These are phyloP conservation scores for Ceratotherium simum DNA, from an alignment of 2,113 vertebrate genomes.

Conservation along the genomic window DNA sequence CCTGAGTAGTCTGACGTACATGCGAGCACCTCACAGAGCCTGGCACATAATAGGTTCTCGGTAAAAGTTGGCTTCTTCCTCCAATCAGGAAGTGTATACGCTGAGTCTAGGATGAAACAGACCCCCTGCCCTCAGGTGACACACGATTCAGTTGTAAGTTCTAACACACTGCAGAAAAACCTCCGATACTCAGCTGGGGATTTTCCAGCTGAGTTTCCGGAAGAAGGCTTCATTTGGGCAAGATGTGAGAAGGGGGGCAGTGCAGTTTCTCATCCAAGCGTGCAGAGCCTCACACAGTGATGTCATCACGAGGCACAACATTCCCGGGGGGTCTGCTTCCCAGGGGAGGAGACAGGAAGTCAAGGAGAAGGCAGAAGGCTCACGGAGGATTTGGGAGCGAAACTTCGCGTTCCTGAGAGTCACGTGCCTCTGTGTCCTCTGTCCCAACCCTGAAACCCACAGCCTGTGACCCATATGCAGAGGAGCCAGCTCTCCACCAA, in stretches of 20 bases:
- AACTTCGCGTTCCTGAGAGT: not conserved
- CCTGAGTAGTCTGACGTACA: no score
- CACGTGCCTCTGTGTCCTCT: not conserved
- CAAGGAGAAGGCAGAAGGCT: not conserved
- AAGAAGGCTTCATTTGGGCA: not conserved
- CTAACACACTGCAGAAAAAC: not conserved
- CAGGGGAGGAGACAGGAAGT: no score
- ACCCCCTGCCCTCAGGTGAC: not conserved
- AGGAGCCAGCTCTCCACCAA: no score
- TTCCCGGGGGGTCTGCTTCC: not conserved
- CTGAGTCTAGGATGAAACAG: not conserved
- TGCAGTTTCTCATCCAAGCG: not conserved
- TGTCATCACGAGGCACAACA: fast-evolving
- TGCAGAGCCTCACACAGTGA: fast-evolving
- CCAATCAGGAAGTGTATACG: not conserved
- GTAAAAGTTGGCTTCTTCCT: not conserved
- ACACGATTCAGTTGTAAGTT: not conserved
- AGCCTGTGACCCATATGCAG: not conserved
- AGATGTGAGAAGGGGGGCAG: not conserved
- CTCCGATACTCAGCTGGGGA: no score
- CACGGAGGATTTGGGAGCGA: not conserved
- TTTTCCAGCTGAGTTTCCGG: not conserved
- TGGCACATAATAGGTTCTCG: not conserved
- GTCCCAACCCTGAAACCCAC: not conserved
- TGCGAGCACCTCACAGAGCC: not conserved